A percentile compares a stretch with the other conserved stretches of the same genome.
These are phyloP conservation scores for Meghimatium bilineatum DNA, from an alignment of 2,888 invertebrate genomes.

Conservation along the genomic window DNA sequence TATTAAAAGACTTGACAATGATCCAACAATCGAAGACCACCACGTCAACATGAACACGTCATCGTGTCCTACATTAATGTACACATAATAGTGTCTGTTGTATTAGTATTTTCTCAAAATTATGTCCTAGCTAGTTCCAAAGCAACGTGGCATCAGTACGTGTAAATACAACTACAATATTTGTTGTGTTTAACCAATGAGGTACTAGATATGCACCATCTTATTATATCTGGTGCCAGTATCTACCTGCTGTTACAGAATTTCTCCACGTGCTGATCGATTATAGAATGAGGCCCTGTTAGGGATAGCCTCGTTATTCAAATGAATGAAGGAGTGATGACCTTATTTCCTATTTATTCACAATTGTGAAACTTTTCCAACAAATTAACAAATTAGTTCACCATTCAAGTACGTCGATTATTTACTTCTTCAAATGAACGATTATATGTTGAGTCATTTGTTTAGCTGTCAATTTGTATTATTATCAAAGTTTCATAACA, in stretches of 20 bases:
- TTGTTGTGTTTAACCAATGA: neutral
- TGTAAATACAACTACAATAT: neutral
- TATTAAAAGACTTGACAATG: neutral
- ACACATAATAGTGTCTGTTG: neutral
- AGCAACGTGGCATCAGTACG: neutral
- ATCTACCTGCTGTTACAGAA: neutral
- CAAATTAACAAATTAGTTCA: too few relatives aligned
- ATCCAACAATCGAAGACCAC: neutral
- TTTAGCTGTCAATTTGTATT: too few relatives aligned
- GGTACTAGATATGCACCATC: neutral
- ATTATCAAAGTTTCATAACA: too few relatives aligned
- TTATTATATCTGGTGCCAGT: neutral
- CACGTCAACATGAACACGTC: neutral
- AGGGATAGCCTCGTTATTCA: constrained; percentile 2
- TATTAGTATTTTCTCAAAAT: neutral
- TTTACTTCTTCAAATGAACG: too few relatives aligned
- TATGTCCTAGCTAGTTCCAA: neutral
- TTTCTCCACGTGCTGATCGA: constrained; percentile 41
- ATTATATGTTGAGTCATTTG: too few relatives aligned
- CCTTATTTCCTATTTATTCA: neutral
- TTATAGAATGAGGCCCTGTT: constrained; percentile 21
- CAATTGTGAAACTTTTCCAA: too few relatives aligned
- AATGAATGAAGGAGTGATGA: neutral
- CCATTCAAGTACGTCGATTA: too few relatives aligned
- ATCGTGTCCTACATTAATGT: neutral